Base-by-base conservation (phyloP, 2,888 invertebrate genomes). In the Apomyelois bistriatella region DNA sequence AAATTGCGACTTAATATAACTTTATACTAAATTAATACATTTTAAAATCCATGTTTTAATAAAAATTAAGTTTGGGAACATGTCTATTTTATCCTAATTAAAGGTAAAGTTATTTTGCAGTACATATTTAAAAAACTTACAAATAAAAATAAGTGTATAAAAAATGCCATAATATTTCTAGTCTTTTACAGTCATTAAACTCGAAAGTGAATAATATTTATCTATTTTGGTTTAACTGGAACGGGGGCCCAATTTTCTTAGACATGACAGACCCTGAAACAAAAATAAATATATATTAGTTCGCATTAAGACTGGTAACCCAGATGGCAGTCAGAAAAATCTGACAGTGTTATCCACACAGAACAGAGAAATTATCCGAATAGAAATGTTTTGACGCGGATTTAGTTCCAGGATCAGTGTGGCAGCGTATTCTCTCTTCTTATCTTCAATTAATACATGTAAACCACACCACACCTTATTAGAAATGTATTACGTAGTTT, bases 231-330 rank as follows among this genome's bases (percentile, higher is more conserved):
- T 12, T 72, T 89, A 90, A 75, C 89, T 88, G 1, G 90, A 83
- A 1, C 90, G 77, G 0, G 89, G 87, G 0, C 90, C 90, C n/a
- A 91, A 69, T 57, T 91, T 91, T 57, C 86, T 73, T 30, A 91
- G 65, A 61, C 90, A 91, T 53, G 79, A 80, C 17, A 90, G 61
- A 22, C 91, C 91, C 91, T 91, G 85, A 12, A 86, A 87, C 42
- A 50, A 65, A 64, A 56, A 64, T 41, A 52, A 37, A 17, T 9
- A 15, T 22, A 12, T 3, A n/a, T 9, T 12, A 42, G 9, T 42
- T n/a, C n/a, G n/a, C n/a, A n/a, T n/a, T n/a, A n/a, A n/a, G n/a
- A n/a, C n/a, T n/a, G n/a, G n/a, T n/a, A n/a, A n/a, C n/a, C n/a
- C n/a, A n/a, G n/a, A n/a, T n/a, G n/a, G n/a, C n/a, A n/a, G n/a